phyloP scores from a whole-genome alignment of 2,113 vertebrate genomes.

The Mesembrinibis cayennensis region DNA sequence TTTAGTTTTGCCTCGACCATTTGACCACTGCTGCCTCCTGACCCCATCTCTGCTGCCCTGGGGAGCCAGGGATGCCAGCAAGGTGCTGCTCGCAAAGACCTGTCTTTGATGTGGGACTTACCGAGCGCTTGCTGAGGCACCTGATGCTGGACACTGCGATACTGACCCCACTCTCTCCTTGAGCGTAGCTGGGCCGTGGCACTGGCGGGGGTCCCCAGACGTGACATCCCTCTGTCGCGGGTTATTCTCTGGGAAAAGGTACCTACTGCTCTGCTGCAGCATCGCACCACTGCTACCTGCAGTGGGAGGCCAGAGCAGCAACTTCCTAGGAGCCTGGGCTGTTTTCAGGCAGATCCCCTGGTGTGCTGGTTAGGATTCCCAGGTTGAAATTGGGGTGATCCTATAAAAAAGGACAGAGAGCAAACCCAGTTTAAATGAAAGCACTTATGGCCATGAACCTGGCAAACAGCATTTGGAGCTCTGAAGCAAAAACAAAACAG shows the following conservation, averaged over 20 bases:
- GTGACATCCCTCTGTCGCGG: too few species aligned
- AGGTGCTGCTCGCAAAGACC: not conserved
- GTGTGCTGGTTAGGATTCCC: not conserved
- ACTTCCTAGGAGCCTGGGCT: not conserved
- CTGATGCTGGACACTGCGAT: not conserved
- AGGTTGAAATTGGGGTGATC: not conserved
- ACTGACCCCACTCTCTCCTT: not conserved
- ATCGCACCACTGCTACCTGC: accelerated
- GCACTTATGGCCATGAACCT: not conserved
- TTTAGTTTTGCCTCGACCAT: not conserved
- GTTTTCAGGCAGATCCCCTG: not conserved
- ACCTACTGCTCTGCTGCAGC: not conserved
- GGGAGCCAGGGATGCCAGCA: not conserved
- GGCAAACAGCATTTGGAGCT: conserved; percentile 48
- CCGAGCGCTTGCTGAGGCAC: not conserved
- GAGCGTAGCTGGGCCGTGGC: accelerated
- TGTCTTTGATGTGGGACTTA: accelerated
- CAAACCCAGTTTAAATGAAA: not conserved
- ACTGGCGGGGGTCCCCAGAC: not conserved
- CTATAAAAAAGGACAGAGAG: not conserved
- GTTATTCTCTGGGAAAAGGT: not conserved
- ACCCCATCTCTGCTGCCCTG: not conserved
- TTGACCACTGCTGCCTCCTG: not conserved
- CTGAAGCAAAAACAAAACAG: conserved; percentile 50
- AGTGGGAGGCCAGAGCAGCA: not conserved